phyloP scores from a whole-genome alignment of 1,140 invertebrate species.

The Drosophila busckii region DNA sequence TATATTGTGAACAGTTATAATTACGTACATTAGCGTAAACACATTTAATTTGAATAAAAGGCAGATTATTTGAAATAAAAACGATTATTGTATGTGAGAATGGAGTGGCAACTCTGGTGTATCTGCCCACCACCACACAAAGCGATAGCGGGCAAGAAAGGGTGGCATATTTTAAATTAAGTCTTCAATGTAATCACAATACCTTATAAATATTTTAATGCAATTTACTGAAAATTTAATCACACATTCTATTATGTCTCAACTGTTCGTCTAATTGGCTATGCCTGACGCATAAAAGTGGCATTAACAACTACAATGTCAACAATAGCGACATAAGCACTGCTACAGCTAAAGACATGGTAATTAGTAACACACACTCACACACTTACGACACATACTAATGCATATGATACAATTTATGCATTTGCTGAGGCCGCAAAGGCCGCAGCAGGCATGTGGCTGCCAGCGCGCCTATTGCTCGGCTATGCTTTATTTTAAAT shows the following conservation, averaged over 20 bases:
- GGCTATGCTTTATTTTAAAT: conserved; percentile 73
- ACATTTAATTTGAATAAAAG: no score
- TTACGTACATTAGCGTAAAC: no score
- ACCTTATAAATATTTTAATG: no score
- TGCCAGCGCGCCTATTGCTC: conserved; percentile 42
- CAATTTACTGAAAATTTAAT: neutral
- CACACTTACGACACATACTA: conserved; percentile 10
- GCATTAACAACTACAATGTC: conserved; percentile 32
- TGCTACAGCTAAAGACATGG: conserved; percentile 67
- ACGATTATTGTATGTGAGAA: no score
- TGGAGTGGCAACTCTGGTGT: no score
- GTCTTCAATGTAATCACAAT: no score
- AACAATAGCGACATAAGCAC: conserved; percentile 53
- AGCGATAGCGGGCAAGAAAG: no score
- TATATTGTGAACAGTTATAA: no score
- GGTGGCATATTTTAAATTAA: no score
- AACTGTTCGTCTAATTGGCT: no score
- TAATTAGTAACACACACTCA: conserved; percentile 52
- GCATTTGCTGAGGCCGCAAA: conserved; percentile 53
- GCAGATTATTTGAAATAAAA: no score
- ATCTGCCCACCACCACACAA: no score
- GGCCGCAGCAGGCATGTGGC: conserved; percentile 41
- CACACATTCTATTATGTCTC: conserved; percentile 1
- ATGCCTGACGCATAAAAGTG: conserved; percentile 11
- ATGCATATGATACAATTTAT: conserved; percentile 49